Percentiles rank a stretch among this genome's conserved stretches.
phyloP scores from a whole-genome alignment of 2,113 vertebrate species.

The Candoia aspera region DNA sequence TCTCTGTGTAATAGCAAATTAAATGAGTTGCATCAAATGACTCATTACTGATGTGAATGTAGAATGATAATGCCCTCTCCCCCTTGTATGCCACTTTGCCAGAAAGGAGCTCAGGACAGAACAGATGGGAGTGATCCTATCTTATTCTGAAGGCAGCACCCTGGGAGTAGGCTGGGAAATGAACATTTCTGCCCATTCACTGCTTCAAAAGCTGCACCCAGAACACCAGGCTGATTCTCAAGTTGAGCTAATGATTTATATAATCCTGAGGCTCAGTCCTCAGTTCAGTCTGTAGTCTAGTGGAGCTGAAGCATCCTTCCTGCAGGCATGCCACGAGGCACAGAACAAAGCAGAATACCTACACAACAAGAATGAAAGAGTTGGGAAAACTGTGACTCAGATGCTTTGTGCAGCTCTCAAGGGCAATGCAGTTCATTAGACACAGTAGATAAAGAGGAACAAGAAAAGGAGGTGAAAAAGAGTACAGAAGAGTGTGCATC shows the following conservation, averaged over 20 bases:
- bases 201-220: not conserved
- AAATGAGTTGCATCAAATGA: not conserved
- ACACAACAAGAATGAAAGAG: not conserved
- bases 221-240: not conserved
- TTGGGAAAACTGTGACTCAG: not conserved
- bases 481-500: not conserved
- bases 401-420: not conserved
- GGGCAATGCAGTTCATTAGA: not conserved
- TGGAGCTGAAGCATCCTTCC: conserved; percentile 18
- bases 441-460: not conserved
- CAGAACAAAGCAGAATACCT: not conserved
- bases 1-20: not conserved
- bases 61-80: not conserved
- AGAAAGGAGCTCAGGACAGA: not conserved
- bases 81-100: not conserved
- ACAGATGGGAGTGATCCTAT: not conserved
- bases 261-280: not conserved
- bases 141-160: not conserved
- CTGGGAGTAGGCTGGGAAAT: not conserved
- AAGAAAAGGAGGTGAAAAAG: not conserved
- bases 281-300: conserved; percentile 4
- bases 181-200: not conserved
- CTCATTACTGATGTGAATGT: not conserved
- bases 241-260: not conserved
- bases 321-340: not conserved